phyloP scores from a whole-genome alignment of 1,140 invertebrate genomes.

The Olivierus martensii region DNA sequence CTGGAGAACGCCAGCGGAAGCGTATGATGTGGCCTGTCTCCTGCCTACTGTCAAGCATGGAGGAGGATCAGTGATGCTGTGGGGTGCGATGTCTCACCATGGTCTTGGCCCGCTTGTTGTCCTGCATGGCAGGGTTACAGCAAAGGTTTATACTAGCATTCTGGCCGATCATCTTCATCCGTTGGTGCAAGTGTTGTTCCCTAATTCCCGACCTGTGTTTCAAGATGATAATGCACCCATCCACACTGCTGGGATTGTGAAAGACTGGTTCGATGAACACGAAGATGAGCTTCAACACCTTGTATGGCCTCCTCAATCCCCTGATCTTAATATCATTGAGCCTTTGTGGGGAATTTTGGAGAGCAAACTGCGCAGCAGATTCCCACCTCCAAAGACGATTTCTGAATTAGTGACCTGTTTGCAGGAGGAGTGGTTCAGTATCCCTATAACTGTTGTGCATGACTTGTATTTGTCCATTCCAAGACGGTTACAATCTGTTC shows the following conservation, averaged over 20 bases:
- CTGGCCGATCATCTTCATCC: neutral
- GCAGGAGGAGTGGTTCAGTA: no score
- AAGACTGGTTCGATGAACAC: neutral
- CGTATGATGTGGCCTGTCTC: neutral
- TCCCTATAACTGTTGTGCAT: no score
- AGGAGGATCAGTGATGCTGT: constrained; percentile 1
- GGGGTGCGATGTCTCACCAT: constrained; percentile 1
- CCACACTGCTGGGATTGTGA: neutral
- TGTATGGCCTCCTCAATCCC: neutral
- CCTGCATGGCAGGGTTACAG: neutral
- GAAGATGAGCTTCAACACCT: constrained; percentile 1
- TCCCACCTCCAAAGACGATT: no score
- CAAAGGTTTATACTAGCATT: neutral
- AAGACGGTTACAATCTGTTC: no score
- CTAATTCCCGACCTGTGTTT: neutral
- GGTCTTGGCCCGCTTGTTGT: constrained; percentile 2
- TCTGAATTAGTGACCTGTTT: no score
- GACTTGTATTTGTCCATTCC: no score
- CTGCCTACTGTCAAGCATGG: constrained; percentile 4
- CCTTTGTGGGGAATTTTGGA: constrained; percentile 4
- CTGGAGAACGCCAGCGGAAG: neutral
- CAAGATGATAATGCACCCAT: constrained; percentile 2
- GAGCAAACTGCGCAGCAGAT: no score
- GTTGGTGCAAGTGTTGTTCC: constrained; percentile 4
- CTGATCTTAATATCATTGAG: constrained; percentile 4